A percentile compares a stretch with the other conserved stretches of the same genome.
Evolutionary conservation across 1,140 invertebrate genomes (phyloP).

Genomic region (Schlechtendalia chinensis): DNA sequence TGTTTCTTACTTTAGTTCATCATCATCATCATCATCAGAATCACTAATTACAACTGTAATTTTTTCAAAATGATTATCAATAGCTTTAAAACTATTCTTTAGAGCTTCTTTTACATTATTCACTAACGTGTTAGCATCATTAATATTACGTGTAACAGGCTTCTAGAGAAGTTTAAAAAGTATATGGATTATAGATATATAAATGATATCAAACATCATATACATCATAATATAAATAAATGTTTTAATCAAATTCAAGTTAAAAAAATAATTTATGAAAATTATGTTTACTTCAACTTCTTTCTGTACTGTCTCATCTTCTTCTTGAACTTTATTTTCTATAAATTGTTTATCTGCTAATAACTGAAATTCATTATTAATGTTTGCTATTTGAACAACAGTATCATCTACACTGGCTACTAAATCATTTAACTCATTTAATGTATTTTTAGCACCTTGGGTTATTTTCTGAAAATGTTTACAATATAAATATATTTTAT

Average conservation of each 20-base stretch:
- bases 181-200: neutral
- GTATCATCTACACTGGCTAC: constrained; percentile 4
- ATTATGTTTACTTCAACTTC: constrained; percentile 21
- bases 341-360: constrained; percentile 47
- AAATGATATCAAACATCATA: too few relatives aligned
- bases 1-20: constrained; percentile 17
- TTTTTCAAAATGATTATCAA: constrained; percentile 41
- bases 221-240: neutral
- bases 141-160: neutral
- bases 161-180: constrained; percentile 1
- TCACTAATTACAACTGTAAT: constrained; percentile 37
- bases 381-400: constrained; percentile 30
- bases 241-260: too few relatives aligned
- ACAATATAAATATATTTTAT: neutral
- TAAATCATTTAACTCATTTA: constrained; percentile 38
- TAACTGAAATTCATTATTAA: constrained; percentile 45
- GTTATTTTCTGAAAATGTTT: constrained; percentile 36
- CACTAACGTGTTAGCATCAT: neutral
- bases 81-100: constrained; percentile 41
- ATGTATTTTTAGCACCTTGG: constrained; percentile 24
- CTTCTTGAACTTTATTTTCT: constrained; percentile 45
- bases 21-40: constrained; percentile 39
- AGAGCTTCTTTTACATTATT: constrained; percentile 25
- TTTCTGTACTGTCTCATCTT: constrained; percentile 35
- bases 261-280: neutral